phyloP scores from a whole-genome alignment of 2,888 invertebrate species.

The Apamea epomidion region DNA sequence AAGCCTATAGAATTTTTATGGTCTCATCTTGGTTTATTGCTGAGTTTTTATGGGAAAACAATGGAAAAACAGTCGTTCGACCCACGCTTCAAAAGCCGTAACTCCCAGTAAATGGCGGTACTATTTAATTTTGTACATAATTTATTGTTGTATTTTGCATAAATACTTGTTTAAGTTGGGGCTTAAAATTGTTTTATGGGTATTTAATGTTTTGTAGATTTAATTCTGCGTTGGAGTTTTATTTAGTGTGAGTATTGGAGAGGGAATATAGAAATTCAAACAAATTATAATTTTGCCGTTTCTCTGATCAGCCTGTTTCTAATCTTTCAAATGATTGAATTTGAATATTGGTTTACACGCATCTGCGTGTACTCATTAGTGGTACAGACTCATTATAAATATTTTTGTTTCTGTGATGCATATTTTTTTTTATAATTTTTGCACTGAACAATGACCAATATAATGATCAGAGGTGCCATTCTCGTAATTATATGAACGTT shows the following conservation, averaged over 20 bases:
- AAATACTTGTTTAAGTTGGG: constrained; percentile 34
- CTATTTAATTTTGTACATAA: constrained; percentile 60
- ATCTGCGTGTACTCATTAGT: background rate
- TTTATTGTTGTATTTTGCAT: constrained; percentile 59
- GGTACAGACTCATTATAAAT: background rate
- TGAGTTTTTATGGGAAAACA: constrained; percentile 65
- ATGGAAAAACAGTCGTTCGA: constrained; percentile 47
- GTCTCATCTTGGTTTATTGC: constrained; percentile 43
- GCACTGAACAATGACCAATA: background rate
- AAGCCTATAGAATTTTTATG: constrained; percentile 60
- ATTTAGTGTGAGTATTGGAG: background rate
- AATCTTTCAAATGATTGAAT: background rate
- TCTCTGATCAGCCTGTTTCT: background rate
- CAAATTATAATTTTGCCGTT: background rate
- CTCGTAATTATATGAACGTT: background rate
- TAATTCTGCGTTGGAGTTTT: background rate
- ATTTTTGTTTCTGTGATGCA: background rate
- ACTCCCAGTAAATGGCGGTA: constrained; percentile 41
- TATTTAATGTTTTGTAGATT: constrained; percentile 25
- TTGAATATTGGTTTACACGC: background rate
- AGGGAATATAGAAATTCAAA: background rate
- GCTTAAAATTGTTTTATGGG: constrained; percentile 33
- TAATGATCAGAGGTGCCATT: background rate
- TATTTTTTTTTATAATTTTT: background rate
- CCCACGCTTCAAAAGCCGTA: constrained; percentile 60